Evolutionary conservation across 2,113 vertebrate genomes (phyloP).

Genomic region (Megaleporinus macrocephalus): DNA sequence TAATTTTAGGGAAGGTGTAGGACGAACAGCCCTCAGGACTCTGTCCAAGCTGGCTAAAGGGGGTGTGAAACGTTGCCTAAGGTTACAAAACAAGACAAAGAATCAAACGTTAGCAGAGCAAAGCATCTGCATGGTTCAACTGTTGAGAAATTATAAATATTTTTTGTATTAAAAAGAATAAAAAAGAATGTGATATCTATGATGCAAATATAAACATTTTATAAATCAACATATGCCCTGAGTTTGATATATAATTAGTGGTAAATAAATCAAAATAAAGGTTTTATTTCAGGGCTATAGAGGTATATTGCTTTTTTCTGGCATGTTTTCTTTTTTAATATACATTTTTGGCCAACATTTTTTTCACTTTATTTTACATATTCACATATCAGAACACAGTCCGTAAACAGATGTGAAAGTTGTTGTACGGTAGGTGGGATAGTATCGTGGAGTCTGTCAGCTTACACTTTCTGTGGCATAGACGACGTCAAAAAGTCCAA

Average conservation of each 20-base stretch:
- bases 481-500: conserved; percentile 82
- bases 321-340: no score
- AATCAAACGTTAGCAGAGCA: background rate
- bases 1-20: conserved; percentile 86
- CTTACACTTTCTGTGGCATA: conserved; percentile 84
- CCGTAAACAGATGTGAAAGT: background rate
- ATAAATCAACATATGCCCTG: no score
- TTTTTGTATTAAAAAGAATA: no score
- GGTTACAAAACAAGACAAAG: background rate
- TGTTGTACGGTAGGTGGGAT: background rate
- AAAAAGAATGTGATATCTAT: no score
- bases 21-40: conserved; percentile 87
- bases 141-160: no score
- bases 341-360: no score
- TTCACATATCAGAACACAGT: background rate
- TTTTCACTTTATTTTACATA: background rate
- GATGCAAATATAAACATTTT: no score
- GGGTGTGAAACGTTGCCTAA: conserved; percentile 86
- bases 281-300: no score
- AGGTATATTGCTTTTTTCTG: no score
- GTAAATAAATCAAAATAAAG: no score
- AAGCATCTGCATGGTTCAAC: no score
- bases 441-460: background rate
- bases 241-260: no score
- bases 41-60: conserved; percentile 83